Percentiles rank a stretch among this genome's conserved stretches.
These are phyloP conservation scores for Oxytorus armatus DNA, from an alignment of 2,888 invertebrate species.

Conservation along the genomic window DNA sequence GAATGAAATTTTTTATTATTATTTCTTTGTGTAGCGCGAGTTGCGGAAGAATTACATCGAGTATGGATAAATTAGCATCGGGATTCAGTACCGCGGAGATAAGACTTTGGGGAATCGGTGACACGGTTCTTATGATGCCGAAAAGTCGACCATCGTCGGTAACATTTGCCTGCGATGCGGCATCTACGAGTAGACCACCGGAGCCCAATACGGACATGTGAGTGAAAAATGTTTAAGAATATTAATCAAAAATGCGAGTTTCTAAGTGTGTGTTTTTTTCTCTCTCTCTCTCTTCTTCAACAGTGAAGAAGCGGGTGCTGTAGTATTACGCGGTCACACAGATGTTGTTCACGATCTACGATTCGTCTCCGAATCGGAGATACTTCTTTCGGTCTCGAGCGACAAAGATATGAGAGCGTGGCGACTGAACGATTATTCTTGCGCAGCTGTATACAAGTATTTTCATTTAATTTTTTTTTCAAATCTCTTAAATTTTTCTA, in stretches of 20 bases:
- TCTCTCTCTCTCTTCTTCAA: slow-evolving; percentile 45
- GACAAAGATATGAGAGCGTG: slow-evolving; percentile 92
- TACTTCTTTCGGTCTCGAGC: slow-evolving; percentile 90
- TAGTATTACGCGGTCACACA: slow-evolving; percentile 90
- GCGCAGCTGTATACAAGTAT: slow-evolving; percentile 89
- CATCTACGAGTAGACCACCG: slow-evolving; percentile 84
- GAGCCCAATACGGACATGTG: slow-evolving; percentile 85
- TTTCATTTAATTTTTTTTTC: slow-evolving; percentile 38
- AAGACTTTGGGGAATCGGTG: slow-evolving; percentile 88
- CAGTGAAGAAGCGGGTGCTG: slow-evolving; percentile 87
- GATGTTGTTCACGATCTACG: slow-evolving; percentile 90
- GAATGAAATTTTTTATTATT: too few species aligned
- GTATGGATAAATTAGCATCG: slow-evolving; percentile 88
- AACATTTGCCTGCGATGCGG: slow-evolving; percentile 85
- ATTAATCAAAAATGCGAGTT: neutral
- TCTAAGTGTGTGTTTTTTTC: neutral
- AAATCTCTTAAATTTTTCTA: slow-evolving; percentile 32
- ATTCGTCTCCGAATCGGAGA: slow-evolving; percentile 87
- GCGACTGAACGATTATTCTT: slow-evolving; percentile 89
- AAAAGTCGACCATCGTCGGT: slow-evolving; percentile 83
- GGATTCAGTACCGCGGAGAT: slow-evolving; percentile 90
- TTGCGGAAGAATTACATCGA: slow-evolving; percentile 87
- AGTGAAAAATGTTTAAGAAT: slow-evolving; percentile 72
- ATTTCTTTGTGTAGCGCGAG: slow-evolving; percentile 85
- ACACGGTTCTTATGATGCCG: slow-evolving; percentile 82